These are phyloP conservation scores for Clitarchus hookeri DNA, from an alignment of 2,888 invertebrate species.

Conservation along the genomic window DNA sequence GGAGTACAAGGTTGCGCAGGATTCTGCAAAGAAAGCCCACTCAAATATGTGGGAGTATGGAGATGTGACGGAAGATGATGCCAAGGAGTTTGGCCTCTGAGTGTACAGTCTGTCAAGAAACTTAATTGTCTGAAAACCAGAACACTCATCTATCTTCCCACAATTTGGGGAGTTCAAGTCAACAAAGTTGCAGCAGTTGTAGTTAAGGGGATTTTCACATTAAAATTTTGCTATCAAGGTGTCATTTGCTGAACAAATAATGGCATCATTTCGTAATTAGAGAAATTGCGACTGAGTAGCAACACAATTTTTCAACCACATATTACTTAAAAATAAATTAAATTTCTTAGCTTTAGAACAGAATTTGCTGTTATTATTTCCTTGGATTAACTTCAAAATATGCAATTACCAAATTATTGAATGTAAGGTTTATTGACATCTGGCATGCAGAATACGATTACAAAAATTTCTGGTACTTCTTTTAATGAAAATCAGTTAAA, in stretches of 20 bases:
- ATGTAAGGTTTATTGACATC: not conserved
- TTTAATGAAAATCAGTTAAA: not conserved
- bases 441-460: not conserved
- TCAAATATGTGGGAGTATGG: conserved; percentile 97
- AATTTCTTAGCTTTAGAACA: not conserved
- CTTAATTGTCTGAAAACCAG: not conserved
- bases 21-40: conserved; percentile 82
- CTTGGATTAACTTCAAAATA: not conserved
- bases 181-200: not conserved
- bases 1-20: conserved; percentile 85
- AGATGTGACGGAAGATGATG: conserved; percentile 96
- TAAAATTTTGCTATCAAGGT: not conserved
- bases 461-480: not conserved
- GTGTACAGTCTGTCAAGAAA: conserved; percentile 31
- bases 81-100: conserved; percentile 68
- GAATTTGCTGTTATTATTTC: not conserved
- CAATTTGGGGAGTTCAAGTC: not conserved
- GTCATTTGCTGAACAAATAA: not conserved
- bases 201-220: not conserved
- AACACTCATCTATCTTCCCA: conserved; percentile 15
- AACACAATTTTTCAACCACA: not conserved
- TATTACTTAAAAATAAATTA: not conserved
- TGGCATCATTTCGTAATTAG: not conserved
- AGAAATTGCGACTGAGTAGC: not conserved
- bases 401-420: not conserved